Evolutionary conservation across 1,140 invertebrate genomes (phyloP).

Genomic region (Diabrotica virgifera): DNA sequence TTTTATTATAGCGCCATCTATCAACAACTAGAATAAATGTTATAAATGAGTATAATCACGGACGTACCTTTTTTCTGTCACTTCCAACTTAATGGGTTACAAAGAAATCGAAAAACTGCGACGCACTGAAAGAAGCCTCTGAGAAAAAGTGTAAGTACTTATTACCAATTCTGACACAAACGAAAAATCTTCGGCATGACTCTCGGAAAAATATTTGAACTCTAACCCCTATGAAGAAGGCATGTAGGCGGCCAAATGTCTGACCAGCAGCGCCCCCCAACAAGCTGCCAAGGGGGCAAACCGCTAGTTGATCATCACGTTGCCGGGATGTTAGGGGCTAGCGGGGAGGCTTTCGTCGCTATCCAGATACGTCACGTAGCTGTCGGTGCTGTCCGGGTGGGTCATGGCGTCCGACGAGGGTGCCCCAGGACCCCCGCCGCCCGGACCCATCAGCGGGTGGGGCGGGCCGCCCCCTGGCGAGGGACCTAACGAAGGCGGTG

Average conservation of each 20-base stretch:
- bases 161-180: too few species aligned
- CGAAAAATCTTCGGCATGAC: too few species aligned
- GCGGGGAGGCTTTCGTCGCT: slow-evolving; percentile 76
- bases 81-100: too few species aligned
- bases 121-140: too few species aligned
- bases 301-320: slow-evolving; percentile 12
- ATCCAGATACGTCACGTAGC: slow-evolving; percentile 86
- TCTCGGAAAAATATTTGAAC: not conserved
- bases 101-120: too few species aligned
- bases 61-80: too few species aligned
- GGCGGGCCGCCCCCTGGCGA: slow-evolving; percentile 49
- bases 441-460: slow-evolving; percentile 31
- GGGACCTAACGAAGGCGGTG: slow-evolving; percentile 52
- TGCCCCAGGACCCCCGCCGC: slow-evolving; percentile 43
- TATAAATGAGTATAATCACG: too few species aligned
- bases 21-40: too few species aligned
- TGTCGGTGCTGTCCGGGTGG: slow-evolving; percentile 80
- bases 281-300: slow-evolving; percentile 8
- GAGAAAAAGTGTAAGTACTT: too few species aligned
- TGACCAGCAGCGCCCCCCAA: slow-evolving; percentile 16
- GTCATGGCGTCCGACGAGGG: slow-evolving; percentile 63
- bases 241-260: slow-evolving; percentile 1
- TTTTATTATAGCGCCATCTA: too few species aligned
- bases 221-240: not conserved
- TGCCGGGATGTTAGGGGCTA: slow-evolving; percentile 55